Conservation (phyloP, 2,797 vertebrate genomes). For the Sebastes hubbsi region DNA sequence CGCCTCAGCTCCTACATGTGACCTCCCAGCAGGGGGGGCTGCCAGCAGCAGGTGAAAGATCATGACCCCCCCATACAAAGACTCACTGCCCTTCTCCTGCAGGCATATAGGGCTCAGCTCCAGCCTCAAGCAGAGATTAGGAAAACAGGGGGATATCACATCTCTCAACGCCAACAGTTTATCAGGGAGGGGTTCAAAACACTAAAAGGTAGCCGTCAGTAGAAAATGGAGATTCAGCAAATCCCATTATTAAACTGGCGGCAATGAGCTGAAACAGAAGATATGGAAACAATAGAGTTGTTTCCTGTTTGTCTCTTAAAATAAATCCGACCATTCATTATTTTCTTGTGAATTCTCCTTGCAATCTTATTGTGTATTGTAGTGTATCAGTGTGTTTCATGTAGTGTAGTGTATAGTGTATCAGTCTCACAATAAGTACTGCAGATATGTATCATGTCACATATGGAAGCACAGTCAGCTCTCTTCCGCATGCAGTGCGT, state of each 20-base stretch:
- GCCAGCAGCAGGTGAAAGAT: slow-evolving; percentile 76
- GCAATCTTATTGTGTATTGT: neutral
- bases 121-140: slow-evolving; percentile 45
- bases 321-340: neutral
- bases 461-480: slow-evolving; percentile 41
- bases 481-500: slow-evolving; percentile 40
- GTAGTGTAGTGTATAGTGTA: neutral
- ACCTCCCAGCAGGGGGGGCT: slow-evolving; percentile 57
- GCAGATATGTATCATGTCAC: slow-evolving; percentile 34
- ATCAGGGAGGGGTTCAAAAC: slow-evolving; percentile 21
- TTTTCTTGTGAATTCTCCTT: neutral
- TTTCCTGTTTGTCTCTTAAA: neutral
- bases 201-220: neutral
- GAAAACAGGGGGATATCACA: slow-evolving; percentile 39
- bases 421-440: neutral
- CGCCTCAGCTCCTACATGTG: slow-evolving; percentile 60
- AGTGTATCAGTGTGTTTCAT: too few relatives aligned
- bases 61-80: slow-evolving; percentile 64
- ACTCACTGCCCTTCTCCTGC: slow-evolving; percentile 30
- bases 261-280: neutral
- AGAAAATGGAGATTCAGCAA: slow-evolving; percentile 8
- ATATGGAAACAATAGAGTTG: neutral
- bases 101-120: slow-evolving; percentile 27
- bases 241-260: neutral
- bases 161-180: slow-evolving; percentile 39